A percentile compares a stretch with the other conserved stretches of the same genome.
Evolutionary conservation across 2,797 vertebrate species (phyloP).

Genomic region (Tamandua tetradactyla): DNA sequence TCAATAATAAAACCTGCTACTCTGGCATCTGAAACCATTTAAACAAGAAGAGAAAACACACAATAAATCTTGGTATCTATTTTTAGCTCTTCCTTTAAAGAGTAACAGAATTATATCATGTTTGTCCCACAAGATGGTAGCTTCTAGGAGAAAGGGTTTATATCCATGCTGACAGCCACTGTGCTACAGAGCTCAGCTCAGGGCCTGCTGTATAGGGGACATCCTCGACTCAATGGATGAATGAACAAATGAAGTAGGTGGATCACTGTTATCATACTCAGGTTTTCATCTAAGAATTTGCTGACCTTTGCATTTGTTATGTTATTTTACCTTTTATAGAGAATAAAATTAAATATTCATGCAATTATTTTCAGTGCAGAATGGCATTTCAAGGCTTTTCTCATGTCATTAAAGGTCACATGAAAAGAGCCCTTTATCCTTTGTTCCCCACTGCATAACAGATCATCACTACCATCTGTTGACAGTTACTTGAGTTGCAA

Average conservation of each 20-base stretch:
- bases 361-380: conserved; percentile 74
- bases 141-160: neutral
- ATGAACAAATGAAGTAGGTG: neutral
- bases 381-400: conserved; percentile 66
- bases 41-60: neutral
- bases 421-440: conserved; percentile 51
- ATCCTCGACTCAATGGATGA: neutral
- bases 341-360: conserved; percentile 73
- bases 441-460: conserved; percentile 31
- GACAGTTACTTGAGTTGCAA: conserved; percentile 64
- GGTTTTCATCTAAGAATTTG: conserved; percentile 38
- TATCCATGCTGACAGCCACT: neutral
- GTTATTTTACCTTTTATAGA: conserved; percentile 52
- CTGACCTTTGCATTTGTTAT: conserved; percentile 51
- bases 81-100: neutral
- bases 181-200: no score
- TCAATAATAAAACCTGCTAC: neutral
- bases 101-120: neutral
- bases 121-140: neutral
- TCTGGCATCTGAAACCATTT: neutral
- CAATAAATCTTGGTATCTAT: neutral
- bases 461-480: conserved; percentile 62
- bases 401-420: conserved; percentile 70
- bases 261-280: neutral
- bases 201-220: neutral